These are phyloP conservation scores for Astur gentilis DNA, from an alignment of 2,113 vertebrate genomes.

Conservation along the genomic window DNA sequence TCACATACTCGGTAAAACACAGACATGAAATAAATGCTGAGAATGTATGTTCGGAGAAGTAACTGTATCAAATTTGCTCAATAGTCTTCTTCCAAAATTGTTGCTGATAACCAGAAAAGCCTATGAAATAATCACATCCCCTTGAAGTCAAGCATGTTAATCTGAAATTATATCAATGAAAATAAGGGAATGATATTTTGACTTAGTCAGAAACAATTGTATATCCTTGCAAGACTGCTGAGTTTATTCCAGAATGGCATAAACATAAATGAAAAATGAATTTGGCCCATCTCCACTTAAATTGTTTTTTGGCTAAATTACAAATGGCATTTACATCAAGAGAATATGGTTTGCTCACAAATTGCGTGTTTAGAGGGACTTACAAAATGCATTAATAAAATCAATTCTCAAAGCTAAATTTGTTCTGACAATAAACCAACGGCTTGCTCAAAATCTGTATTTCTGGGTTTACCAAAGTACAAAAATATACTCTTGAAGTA, in stretches of 20 bases:
- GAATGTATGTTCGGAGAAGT: background rate
- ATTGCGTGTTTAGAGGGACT: conserved; percentile 44
- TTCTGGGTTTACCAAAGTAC: conserved; percentile 62
- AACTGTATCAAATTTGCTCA: background rate
- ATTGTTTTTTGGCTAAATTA: conserved; percentile 55
- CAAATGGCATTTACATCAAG: conserved; percentile 41
- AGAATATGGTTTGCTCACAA: conserved; percentile 53
- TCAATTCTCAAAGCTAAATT: conserved; percentile 67
- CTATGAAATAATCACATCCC: background rate
- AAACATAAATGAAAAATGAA: conserved; percentile 22
- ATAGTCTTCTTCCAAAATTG: background rate
- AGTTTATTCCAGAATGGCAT: conserved; percentile 20
- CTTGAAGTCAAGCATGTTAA: background rate
- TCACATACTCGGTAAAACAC: background rate
- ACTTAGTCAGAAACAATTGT: background rate
- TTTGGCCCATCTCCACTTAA: conserved; percentile 13
- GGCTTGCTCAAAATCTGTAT: conserved; percentile 64
- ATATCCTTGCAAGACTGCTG: background rate
- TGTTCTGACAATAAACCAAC: conserved; percentile 68
- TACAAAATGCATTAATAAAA: conserved; percentile 67
- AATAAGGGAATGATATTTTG: background rate
- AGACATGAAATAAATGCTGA: background rate
- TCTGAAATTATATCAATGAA: background rate
- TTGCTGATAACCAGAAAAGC: background rate
- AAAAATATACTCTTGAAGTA: conserved; percentile 41